A percentile compares a stretch with the other conserved stretches of the same genome.
These are phyloP conservation scores for Terebella lapidaria DNA, from an alignment of 2,888 invertebrate genomes.

Conservation along the genomic window DNA sequence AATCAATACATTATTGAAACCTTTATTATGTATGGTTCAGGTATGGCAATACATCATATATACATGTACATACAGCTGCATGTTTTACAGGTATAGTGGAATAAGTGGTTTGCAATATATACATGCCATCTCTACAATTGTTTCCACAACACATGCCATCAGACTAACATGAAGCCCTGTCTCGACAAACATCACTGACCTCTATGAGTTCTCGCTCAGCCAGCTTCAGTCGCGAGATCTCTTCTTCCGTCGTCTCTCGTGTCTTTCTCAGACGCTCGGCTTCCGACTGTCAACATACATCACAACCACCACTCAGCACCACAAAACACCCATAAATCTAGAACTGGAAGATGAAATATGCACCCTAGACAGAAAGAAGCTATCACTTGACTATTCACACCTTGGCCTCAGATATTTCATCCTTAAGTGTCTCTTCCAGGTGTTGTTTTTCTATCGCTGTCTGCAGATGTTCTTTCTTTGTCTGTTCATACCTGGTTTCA, in stretches of 20 bases:
- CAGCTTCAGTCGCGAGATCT: conserved; percentile 36
- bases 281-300: conserved; percentile 59
- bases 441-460: conserved; percentile 57
- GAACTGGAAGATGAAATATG: background rate
- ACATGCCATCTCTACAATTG: too few relatives aligned
- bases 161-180: too few relatives aligned
- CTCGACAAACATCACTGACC: too few relatives aligned
- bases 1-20: background rate
- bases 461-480: conserved; percentile 75
- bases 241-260: conserved; percentile 34
- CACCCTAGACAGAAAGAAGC: background rate
- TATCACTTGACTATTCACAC: too few relatives aligned
- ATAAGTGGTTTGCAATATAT: too few relatives aligned
- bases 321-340: too few relatives aligned
- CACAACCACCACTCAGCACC: background rate
- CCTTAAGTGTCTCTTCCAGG: conserved; percentile 73
- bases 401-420: conserved; percentile 60
- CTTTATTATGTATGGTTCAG: too few relatives aligned
- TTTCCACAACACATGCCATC: too few relatives aligned
- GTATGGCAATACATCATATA: too few relatives aligned
- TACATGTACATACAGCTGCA: too few relatives aligned
- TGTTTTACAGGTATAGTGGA: too few relatives aligned
- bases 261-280: conserved; percentile 49
- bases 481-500: conserved; percentile 64
- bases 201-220: conserved; percentile 45